A percentile compares a stretch with the other conserved stretches of the same genome.
Conservation (phyloP, 2,113 vertebrate species). For the Amazona guildingii region DNA sequence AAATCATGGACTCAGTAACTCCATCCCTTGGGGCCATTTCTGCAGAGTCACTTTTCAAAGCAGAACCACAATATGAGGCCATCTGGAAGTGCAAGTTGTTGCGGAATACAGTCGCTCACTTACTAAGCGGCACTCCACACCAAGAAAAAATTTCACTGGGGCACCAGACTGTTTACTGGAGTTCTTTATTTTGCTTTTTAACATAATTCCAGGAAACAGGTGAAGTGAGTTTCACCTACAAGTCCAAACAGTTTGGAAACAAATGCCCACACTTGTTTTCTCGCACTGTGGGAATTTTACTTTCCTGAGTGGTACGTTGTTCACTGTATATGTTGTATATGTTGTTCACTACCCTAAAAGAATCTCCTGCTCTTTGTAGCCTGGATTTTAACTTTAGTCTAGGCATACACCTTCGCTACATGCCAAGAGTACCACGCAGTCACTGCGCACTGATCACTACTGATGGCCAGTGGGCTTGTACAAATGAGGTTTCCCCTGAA, state of each 20-base stretch:
- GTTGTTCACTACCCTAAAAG: background rate
- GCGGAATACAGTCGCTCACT: background rate
- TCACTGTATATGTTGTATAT: background rate
- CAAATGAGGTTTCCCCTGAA: background rate
- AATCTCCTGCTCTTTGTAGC: background rate
- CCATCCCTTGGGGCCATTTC: constrained; percentile 7
- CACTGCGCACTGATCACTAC: rapidly evolving
- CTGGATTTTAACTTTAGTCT: background rate
- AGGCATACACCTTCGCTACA: background rate
- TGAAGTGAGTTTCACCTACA: background rate
- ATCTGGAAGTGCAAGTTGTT: constrained; percentile 38
- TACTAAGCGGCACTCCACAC: background rate
- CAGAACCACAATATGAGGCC: constrained; percentile 14
- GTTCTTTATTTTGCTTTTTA: background rate
- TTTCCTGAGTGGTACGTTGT: background rate
- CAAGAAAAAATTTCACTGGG: background rate
- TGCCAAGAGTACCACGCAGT: background rate
- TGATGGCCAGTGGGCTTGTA: rapidly evolving
- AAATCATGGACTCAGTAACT: constrained; percentile 28
- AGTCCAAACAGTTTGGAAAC: background rate
- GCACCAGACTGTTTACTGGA: background rate
- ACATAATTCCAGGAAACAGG: background rate
- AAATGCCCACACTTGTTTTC: background rate
- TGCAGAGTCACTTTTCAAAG: constrained; percentile 45
- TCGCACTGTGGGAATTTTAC: background rate